phyloP scores from a whole-genome alignment of 2,888 invertebrate species.

The Callinectes sapidus region DNA sequence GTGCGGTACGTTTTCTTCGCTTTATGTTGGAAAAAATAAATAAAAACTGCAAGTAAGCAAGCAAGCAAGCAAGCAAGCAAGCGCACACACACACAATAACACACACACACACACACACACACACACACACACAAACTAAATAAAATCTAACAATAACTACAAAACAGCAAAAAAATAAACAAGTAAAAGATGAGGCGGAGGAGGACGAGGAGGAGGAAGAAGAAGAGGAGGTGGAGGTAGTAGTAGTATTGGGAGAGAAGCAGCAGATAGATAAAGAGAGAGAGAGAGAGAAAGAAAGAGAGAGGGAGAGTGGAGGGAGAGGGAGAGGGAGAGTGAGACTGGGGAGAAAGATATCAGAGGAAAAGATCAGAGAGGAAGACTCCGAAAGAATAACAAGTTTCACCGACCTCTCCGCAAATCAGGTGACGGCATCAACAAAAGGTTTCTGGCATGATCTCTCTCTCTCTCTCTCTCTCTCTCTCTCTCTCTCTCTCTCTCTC shows the following conservation, averaged over 20 bases:
- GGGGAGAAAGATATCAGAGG: background rate
- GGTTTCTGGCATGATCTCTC: background rate
- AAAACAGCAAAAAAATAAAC: too few species aligned
- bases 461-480: background rate
- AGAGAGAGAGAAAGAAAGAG: background rate
- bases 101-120: too few species aligned
- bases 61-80: too few species aligned
- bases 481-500: background rate
- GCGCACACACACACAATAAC: too few species aligned
- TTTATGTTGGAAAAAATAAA: too few species aligned
- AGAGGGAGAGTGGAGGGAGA: too few species aligned
- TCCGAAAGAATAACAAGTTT: background rate
- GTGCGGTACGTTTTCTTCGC: too few species aligned
- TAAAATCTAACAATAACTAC: too few species aligned
- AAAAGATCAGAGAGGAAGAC: background rate
- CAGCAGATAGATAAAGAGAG: background rate
- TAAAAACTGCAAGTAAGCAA: background rate
- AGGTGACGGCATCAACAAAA: slow-evolving; percentile 8
- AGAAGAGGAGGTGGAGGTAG: background rate
- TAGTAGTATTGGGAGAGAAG: background rate
- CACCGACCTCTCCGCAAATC: background rate
- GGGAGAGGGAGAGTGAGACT: background rate
- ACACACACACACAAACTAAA: too few species aligned
- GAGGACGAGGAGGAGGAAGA: background rate
- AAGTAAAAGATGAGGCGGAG: too few species aligned